Base-by-base conservation (phyloP, 1,140 invertebrate genomes). In the Gryllus bimaculatus region DNA sequence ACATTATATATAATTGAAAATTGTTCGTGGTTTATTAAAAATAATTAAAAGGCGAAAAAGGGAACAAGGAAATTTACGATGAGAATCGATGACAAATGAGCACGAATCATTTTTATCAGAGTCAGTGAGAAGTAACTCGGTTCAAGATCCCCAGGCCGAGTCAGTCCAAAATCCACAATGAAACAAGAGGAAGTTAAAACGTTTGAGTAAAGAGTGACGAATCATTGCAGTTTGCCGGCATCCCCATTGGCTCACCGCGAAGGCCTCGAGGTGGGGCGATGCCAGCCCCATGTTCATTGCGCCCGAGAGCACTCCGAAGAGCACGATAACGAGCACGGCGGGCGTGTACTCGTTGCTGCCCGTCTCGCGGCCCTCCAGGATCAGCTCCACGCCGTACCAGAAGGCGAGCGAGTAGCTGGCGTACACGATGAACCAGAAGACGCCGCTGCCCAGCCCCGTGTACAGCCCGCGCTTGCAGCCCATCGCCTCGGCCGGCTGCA, bases 251-350 rank as follows among this genome's bases (percentile, higher is more conserved):
- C 54, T 66, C 15, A 91, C 88, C 0, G 90, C 89, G 81, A 94
- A 93, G 3, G 91, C 89, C 84, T 94, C 93, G 75, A 98, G 88
- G 82, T 94, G 91, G 0, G 96, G 95, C 12, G 93, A 92, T 6
- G 95, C 92, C 82, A 96, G 90, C 20, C 96, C 96, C 82, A 98
- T 90, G 83, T 95, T 94, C 85, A 96, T 94, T 0, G 94, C 93
- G 7, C 93, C 95, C 83, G 92, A 92, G 54, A 98, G 86, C 0
- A 97, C 93, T 73, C 92, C 91, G 84, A 96, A 96, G 82, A 96
- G 92, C 1, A 95, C 90, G 90, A 91, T 76, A 12, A 83, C 81
- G 20, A 76, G 15, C 18, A 76, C 54, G 2, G 92, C 92, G 0
- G 92, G 90, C 0, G 91, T 92, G 80, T 93, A 92, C 12, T 89